phyloP scores from a whole-genome alignment of 2,113 vertebrate species.

The Callospermophilus lateralis region DNA sequence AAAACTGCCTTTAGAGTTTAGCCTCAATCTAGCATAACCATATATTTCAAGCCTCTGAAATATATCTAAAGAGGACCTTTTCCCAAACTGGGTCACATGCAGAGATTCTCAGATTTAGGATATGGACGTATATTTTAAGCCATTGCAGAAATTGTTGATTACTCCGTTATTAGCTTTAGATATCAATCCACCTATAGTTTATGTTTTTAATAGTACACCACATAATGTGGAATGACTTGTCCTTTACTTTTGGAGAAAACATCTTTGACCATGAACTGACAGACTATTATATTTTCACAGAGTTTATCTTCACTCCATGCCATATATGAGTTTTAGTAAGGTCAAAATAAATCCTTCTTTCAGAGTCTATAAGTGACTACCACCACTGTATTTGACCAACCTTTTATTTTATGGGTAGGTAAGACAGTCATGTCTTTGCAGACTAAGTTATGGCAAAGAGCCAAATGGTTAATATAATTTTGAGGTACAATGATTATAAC shows the following conservation, averaged over 20 bases:
- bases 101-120: not conserved
- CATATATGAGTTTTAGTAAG: not conserved
- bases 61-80: not conserved
- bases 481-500: not conserved
- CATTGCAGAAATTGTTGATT: not conserved
- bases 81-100: not conserved
- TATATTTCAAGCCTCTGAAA: not conserved
- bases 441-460: not conserved
- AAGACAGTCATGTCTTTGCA: not conserved
- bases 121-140: not conserved
- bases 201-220: not conserved
- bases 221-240: not conserved
- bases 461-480: not conserved
- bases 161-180: not conserved
- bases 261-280: not conserved
- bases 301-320: not conserved
- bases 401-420: not conserved
- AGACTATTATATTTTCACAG: not conserved
- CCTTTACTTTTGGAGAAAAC: not conserved
- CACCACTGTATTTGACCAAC: not conserved
- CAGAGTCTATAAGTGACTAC: not conserved
- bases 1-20: not conserved
- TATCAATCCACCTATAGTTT: not conserved
- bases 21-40: not conserved
- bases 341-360: not conserved